Conservation (phyloP, 2,888 invertebrate species). For the Eilema griseolum region DNA sequence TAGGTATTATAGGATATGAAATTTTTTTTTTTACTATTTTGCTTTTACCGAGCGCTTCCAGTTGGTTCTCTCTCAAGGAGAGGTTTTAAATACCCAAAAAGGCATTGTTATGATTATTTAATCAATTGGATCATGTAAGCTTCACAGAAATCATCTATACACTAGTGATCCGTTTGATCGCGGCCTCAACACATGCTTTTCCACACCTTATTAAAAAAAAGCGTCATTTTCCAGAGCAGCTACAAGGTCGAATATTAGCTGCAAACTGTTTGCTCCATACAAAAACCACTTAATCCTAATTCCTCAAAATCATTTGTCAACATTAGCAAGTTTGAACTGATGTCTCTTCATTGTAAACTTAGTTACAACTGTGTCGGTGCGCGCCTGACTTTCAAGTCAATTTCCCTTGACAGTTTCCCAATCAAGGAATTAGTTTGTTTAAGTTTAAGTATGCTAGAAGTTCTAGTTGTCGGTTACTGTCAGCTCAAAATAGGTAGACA, state of each 20-base stretch:
- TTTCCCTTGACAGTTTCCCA: background rate
- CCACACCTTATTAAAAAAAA: no score
- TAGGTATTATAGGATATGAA: no score
- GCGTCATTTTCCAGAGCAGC: background rate
- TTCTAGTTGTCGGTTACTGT: background rate
- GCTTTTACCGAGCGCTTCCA: no score
- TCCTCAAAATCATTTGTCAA: constrained; percentile 3
- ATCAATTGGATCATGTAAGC: no score
- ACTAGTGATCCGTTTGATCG: no score
- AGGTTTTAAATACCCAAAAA: no score
- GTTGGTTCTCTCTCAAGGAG: no score
- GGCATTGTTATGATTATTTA: no score
- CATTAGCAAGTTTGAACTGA: constrained; percentile 7
- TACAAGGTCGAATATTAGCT: background rate
- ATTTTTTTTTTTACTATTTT: no score
- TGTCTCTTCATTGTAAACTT: constrained; percentile 10
- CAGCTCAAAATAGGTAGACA: background rate
- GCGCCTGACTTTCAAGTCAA: background rate
- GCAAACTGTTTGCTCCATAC: background rate
- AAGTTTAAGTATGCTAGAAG: background rate
- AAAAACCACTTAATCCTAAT: background rate
- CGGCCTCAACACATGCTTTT: no score
- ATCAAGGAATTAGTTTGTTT: constrained; percentile 5
- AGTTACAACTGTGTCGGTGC: constrained; percentile 1
- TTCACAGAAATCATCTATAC: no score